These are phyloP conservation scores for Potorous gilbertii DNA, from an alignment of 2,797 vertebrate genomes.

Conservation along the genomic window DNA sequence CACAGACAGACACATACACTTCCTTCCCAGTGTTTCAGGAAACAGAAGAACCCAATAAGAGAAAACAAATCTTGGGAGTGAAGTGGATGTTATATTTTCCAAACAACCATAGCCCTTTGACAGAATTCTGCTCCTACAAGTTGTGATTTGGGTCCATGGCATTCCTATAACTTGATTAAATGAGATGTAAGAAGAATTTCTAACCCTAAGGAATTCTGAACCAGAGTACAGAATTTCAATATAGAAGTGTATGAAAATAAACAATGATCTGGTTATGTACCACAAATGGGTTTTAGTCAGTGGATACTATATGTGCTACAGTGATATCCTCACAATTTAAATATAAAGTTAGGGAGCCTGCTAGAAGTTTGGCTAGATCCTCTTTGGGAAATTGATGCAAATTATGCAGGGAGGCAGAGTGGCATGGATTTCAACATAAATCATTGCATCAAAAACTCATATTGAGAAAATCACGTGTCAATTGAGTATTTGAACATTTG, in stretches of 20 bases:
- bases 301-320: not conserved
- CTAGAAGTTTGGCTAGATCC: not conserved
- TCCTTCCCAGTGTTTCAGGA: not conserved
- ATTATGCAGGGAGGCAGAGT: not conserved
- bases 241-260: not conserved
- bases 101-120: not conserved
- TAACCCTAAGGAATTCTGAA: not conserved
- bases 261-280: not conserved
- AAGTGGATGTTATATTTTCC: not conserved
- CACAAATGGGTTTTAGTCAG: not conserved
- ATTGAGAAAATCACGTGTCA: not conserved
- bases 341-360: not conserved
- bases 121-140: not conserved
- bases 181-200: not conserved
- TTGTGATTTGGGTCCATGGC: not conserved
- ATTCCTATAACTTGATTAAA: not conserved
- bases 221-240: not conserved
- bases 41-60: not conserved
- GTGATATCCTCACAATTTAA: not conserved
- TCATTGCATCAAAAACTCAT: not conserved
- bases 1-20: not conserved
- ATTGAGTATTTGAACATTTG: not conserved
- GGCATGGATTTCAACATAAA: not conserved
- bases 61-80: not conserved
- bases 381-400: not conserved